Evolutionary conservation across 2,113 vertebrate species (phyloP).

Genomic region (Oryzias melastigma): DNA sequence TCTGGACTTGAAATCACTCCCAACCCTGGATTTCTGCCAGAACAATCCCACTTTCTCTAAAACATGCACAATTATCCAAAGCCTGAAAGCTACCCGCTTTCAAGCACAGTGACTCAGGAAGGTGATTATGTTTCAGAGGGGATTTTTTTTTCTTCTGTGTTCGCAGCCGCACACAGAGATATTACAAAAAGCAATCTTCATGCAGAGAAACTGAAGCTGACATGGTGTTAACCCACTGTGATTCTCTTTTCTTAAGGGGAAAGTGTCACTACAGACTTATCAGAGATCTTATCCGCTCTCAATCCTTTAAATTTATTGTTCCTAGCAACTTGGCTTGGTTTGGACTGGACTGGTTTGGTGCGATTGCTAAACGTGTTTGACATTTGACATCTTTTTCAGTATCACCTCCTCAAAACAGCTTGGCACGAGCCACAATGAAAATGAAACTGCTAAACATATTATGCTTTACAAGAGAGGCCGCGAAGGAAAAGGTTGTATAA

Average conservation of each 20-base stretch:
- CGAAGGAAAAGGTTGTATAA: too few relatives aligned
- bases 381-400: too few relatives aligned
- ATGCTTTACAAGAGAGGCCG: too few relatives aligned
- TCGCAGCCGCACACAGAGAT: constrained; percentile 42
- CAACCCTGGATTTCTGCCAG: constrained; percentile 11
- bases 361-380: too few relatives aligned
- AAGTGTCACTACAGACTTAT: constrained; percentile 19
- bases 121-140: constrained; percentile 37
- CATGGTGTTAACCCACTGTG: constrained; percentile 49
- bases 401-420: too few relatives aligned
- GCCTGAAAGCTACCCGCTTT: constrained; percentile 9
- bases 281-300: not conserved
- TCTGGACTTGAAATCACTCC: constrained; percentile 7
- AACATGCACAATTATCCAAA: constrained; percentile 29
- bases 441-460: too few relatives aligned
- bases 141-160: constrained; percentile 11
- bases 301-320: too few relatives aligned
- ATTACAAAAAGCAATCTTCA: constrained; percentile 44
- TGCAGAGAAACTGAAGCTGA: constrained; percentile 30
- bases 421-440: too few relatives aligned
- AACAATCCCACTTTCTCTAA: constrained; percentile 8
- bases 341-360: too few relatives aligned
- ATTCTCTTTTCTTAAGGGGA: constrained; percentile 41
- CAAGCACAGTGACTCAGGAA: constrained; percentile 20
- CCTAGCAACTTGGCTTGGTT: too few relatives aligned